Base-by-base conservation (phyloP, 1,140 invertebrate genomes). In the Eufriesea mexicana region DNA sequence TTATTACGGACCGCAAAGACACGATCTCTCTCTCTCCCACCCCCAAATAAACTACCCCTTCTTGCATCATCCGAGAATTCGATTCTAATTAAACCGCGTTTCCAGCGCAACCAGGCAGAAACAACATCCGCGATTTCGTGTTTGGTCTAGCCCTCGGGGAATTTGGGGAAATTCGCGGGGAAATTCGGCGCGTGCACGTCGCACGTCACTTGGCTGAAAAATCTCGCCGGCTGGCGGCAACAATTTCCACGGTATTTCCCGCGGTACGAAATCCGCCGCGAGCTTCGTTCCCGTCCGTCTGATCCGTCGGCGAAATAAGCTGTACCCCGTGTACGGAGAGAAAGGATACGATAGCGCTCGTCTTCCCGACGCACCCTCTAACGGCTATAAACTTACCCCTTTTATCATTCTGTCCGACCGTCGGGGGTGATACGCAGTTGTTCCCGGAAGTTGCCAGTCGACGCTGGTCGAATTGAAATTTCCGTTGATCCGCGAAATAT, bases 71-170 rank as follows among this genome's bases (percentile, higher is more conserved):
- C 42, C 76, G 51, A 23, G 55, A 73, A 73, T 73, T 64, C 49
- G 28, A 64, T 80, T 64, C 55, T 73, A 80, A 80, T 73, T 80
- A 45, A 51, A 64, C 28, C n/a, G 49, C 47, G 25, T 68, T 47
- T 45, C 54, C 35, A 23, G n/a, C 6, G 35, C n/a, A 4, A 18
- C 6, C 61, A 7, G 28, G 7, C 28, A 14, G 42, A 45, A 54
- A 23, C 49, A 55, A 80, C 28, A 35, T 62, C 8, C 9, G n/a
- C 55, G 18, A 71, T 79, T 71, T 35, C 28, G 10, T 45, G 78
- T 62, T 47, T 55, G 5, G 1, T 62, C 18, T 57, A 18, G 10
- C 45, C 51, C 42, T n/a, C 14, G 0, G 25, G 18, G 42, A 35
- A 62, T 47, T 55, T 4, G 35, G 35, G 35, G 35, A 35, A 35